Evolutionary conservation across 2,888 invertebrate genomes (phyloP).

Genomic region (Conchocele bisecta): DNA sequence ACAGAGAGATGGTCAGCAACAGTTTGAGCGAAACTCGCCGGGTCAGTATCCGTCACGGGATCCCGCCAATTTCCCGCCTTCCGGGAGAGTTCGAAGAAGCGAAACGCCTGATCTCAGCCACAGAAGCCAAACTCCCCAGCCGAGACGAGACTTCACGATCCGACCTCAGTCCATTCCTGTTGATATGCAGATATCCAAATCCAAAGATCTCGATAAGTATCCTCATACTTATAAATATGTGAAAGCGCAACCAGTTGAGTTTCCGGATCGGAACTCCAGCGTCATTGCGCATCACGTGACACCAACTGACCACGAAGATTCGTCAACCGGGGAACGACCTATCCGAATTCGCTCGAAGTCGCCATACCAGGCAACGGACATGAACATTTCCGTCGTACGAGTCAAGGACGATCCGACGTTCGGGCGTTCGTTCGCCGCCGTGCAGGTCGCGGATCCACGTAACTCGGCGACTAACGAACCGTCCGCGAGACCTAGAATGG

Average conservation of each 20-base stretch:
- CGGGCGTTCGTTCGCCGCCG: slow-evolving; percentile 54
- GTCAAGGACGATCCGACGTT: slow-evolving; percentile 53
- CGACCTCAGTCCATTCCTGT: slow-evolving; percentile 40
- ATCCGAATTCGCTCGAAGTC: slow-evolving; percentile 3
- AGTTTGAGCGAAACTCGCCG: too few species aligned
- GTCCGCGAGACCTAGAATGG: too few species aligned
- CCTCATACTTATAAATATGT: slow-evolving; percentile 6
- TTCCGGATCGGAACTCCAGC: slow-evolving; percentile 12
- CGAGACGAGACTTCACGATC: slow-evolving; percentile 33
- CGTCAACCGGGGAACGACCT: slow-evolving; percentile 18
- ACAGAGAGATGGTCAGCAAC: background rate
- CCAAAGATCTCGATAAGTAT: slow-evolving; percentile 28
- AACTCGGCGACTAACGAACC: background rate
- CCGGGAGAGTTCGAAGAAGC: slow-evolving; percentile 28
- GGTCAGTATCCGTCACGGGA: too few species aligned
- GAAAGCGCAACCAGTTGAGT: slow-evolving; percentile 18
- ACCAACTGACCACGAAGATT: background rate
- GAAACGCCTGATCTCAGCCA: slow-evolving; percentile 41
- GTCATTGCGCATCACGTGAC: too few species aligned
- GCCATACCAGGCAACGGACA: background rate
- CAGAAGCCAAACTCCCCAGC: background rate
- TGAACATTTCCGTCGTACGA: slow-evolving; percentile 3
- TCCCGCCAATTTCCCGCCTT: too few species aligned
- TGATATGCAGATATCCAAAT: slow-evolving; percentile 22
- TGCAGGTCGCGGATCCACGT: slow-evolving; percentile 38